Percentiles rank a stretch among this genome's conserved stretches.
phyloP scores from a whole-genome alignment of 2,113 vertebrate species.

The Pomatorhinus ruficollis region DNA sequence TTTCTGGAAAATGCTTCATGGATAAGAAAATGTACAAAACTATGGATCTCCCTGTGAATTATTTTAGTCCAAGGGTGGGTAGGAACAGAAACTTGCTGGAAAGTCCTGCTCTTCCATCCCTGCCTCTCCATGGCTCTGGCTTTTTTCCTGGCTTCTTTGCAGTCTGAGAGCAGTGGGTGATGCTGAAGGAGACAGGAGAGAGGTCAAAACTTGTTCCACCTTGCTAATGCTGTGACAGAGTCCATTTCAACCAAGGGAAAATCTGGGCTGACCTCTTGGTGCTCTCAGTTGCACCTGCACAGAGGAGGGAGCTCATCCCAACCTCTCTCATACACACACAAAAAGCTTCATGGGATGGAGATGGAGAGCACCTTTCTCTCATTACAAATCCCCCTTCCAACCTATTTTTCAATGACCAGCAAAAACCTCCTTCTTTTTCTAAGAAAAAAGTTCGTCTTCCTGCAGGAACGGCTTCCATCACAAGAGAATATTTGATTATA shows the following conservation, averaged over 20 bases:
- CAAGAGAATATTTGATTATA: neutral
- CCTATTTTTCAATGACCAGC: neutral
- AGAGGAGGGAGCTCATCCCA: neutral
- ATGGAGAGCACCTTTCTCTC: neutral
- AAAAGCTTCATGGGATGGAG: neutral
- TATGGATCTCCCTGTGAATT: neutral
- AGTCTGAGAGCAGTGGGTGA: neutral
- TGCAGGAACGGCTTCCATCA: neutral
- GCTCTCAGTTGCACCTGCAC: neutral
- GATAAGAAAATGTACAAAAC: neutral
- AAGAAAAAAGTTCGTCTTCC: accelerated
- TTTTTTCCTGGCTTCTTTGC: neutral
- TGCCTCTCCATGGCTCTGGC: accelerated
- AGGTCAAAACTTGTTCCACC: neutral
- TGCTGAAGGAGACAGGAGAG: neutral
- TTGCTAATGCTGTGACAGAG: neutral
- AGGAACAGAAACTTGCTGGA: neutral
- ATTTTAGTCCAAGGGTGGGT: neutral
- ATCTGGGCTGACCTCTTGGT: neutral
- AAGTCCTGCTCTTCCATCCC: neutral
- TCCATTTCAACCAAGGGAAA: neutral
- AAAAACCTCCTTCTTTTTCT: neutral
- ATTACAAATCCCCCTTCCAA: neutral
- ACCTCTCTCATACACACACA: neutral
- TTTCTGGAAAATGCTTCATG: neutral